phyloP scores from a whole-genome alignment of 1,140 invertebrate genomes.

The Bathynomus jamesi region DNA sequence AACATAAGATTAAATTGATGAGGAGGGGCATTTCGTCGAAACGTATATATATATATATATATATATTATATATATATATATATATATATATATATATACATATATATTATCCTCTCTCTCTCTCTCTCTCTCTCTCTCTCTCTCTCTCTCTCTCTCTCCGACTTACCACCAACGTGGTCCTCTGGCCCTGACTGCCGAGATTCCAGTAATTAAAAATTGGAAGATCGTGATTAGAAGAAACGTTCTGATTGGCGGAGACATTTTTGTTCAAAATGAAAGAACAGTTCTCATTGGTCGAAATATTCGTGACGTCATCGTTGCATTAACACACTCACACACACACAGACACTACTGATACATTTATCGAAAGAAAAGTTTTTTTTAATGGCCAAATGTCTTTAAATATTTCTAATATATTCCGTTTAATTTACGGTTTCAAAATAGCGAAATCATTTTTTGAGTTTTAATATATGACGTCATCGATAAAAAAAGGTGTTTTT shows the following conservation, averaged over 20 bases:
- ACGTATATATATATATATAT: too few species aligned
- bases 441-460: neutral
- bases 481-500: neutral
- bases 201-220: neutral
- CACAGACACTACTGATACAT: neutral
- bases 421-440: neutral
- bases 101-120: too few species aligned
- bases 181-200: neutral
- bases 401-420: neutral
- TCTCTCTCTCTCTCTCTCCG: too few species aligned
- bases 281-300: neutral
- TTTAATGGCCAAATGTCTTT: neutral
- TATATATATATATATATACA: too few species aligned
- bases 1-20: too few species aligned
- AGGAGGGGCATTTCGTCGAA: too few species aligned
- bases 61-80: too few species aligned
- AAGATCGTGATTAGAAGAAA: neutral
- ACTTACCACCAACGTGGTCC: neutral
- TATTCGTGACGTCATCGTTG: neutral
- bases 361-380: neutral
- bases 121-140: too few species aligned
- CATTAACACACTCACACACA: neutral
- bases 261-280: neutral
- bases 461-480: neutral
- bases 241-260: neutral